Evolutionary conservation across 2,113 vertebrate genomes (phyloP).

Genomic region (Sporophila hypoxantha): DNA sequence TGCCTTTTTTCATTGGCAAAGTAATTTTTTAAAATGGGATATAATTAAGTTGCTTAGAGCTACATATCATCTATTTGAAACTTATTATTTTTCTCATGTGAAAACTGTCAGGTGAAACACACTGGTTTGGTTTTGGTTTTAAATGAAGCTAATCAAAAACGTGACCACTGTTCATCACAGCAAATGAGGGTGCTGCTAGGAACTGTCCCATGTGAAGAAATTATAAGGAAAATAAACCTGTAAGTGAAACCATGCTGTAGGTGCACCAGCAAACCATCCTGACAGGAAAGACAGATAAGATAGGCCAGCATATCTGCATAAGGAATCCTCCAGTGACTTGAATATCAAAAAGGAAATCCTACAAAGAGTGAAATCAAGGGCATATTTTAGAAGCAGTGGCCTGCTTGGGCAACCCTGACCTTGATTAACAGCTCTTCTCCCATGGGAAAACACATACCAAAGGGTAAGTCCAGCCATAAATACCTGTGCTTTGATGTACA

Average conservation of each 20-base stretch:
- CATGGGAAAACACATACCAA: not conserved
- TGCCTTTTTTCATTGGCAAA: constrained; percentile 3
- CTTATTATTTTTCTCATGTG: not conserved
- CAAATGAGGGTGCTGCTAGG: not conserved
- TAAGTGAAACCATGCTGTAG: not conserved
- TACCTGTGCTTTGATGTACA: not conserved
- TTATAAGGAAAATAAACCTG: not conserved
- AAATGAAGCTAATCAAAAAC: not conserved
- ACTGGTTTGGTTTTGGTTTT: not conserved
- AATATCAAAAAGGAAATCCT: constrained; percentile 13
- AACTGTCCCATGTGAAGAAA: not conserved
- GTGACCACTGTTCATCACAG: not conserved
- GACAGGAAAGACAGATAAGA: not conserved
- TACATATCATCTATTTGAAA: not conserved
- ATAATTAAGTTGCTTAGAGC: constrained; percentile 23
- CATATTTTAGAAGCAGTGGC: not conserved
- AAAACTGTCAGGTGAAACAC: not conserved
- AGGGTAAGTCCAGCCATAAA: not conserved
- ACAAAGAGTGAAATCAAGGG: not conserved
- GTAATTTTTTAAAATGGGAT: not conserved
- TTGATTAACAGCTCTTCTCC: not conserved
- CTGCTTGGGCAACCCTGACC: not conserved
- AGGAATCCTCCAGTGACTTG: constrained; percentile 11
- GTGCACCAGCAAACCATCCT: not conserved
- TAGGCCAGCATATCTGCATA: not conserved